Conservation (phyloP, 2,797 vertebrate species). For the Cryptoblepharus egeriae region DNA sequence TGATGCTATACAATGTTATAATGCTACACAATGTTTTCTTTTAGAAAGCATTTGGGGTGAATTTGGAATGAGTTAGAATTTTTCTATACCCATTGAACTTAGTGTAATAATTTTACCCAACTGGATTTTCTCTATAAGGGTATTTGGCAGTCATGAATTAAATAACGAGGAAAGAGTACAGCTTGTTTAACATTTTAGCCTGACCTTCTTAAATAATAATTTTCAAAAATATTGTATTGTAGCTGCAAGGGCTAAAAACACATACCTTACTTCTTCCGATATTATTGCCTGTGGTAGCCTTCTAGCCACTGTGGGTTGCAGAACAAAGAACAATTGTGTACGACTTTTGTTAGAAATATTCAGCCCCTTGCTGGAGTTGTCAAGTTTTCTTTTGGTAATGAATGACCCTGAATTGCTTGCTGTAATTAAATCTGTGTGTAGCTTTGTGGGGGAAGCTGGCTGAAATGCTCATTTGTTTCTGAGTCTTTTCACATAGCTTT, state of each 20-base stretch:
- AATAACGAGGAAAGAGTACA: not conserved
- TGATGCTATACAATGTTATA: too few species aligned
- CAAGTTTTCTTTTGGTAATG: conserved; percentile 42
- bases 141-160: too few species aligned
- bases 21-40: too few species aligned
- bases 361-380: conserved; percentile 39
- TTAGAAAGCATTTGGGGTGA: too few species aligned
- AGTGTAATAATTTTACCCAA: too few species aligned
- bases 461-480: conserved; percentile 18
- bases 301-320: not conserved
- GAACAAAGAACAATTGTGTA: conserved; percentile 43
- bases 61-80: too few species aligned
- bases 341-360: conserved; percentile 29
- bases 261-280: conserved; percentile 22
- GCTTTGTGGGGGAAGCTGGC: conserved; percentile 2
- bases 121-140: too few species aligned
- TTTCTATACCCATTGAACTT: too few species aligned
- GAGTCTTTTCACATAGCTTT: conserved; percentile 2
- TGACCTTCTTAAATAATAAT: not conserved
- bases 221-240: not conserved
- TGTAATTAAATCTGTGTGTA: conserved; percentile 45
- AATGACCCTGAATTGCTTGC: conserved; percentile 44
- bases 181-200: not conserved
- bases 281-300: conserved; percentile 7
- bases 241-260: not conserved